Evolutionary conservation across 2,888 invertebrate genomes (phyloP).

Genomic region (Lithophane semibrunnea): DNA sequence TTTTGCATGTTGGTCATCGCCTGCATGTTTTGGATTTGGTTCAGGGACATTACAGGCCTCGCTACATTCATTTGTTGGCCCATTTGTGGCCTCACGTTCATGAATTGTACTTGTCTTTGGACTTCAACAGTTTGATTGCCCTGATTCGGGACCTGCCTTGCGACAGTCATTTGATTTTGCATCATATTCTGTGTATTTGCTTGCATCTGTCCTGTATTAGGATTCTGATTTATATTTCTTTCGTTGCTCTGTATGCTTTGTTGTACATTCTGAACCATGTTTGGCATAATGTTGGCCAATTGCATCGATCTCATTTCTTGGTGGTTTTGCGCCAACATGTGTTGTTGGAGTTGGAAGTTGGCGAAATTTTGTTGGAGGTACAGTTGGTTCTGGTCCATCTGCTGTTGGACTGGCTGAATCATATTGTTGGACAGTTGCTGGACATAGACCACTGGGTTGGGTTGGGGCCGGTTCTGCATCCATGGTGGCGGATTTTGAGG

Average conservation of each 20-base stretch:
- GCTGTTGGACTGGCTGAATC: constrained; percentile 77
- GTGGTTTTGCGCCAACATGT: constrained; percentile 74
- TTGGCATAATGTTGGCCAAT: constrained; percentile 70
- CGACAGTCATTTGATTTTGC: constrained; percentile 58
- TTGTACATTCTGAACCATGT: constrained; percentile 71
- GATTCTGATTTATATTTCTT: constrained; percentile 55
- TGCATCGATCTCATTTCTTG: constrained; percentile 73
- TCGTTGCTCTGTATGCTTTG: constrained; percentile 64
- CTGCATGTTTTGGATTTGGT: constrained; percentile 63
- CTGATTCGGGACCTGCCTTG: constrained; percentile 63
- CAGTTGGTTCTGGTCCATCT: constrained; percentile 82
- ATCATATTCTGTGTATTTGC: constrained; percentile 58
- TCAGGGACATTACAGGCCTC: constrained; percentile 62
- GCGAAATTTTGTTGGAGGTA: constrained; percentile 82
- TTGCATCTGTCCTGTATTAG: constrained; percentile 62
- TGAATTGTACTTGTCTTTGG: constrained; percentile 63
- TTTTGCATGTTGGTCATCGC: constrained; percentile 62
- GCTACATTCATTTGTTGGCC: constrained; percentile 61
- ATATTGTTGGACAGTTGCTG: constrained; percentile 83
- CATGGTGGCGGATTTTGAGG: constrained; percentile 87
- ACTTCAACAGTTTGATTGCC: constrained; percentile 59
- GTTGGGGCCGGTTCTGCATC: constrained; percentile 80
- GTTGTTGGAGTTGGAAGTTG: constrained; percentile 79
- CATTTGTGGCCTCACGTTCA: constrained; percentile 65
- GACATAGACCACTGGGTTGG: constrained; percentile 83